These are phyloP conservation scores for Nesoenas mayeri DNA, from an alignment of 2,113 vertebrate genomes.

Conservation along the genomic window DNA sequence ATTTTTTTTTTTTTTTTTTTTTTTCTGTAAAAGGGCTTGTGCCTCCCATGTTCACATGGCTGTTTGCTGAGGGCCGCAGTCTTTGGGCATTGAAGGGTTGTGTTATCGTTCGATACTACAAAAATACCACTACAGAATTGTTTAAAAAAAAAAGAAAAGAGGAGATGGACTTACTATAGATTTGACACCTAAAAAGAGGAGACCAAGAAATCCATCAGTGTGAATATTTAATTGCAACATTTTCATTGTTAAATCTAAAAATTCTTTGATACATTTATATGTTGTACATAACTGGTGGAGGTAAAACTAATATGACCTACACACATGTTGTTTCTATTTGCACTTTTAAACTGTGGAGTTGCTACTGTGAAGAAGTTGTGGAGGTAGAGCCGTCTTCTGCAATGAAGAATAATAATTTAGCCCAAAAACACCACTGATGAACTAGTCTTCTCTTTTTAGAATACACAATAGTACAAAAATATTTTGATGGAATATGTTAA, in stretches of 20 bases:
- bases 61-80: slow-evolving; percentile 97
- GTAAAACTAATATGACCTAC: neutral
- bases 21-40: slow-evolving; percentile 81
- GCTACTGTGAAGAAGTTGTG: neutral
- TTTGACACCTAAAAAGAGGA: slow-evolving; percentile 74
- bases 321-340: neutral
- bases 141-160: slow-evolving; percentile 57
- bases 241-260: neutral
- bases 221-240: neutral
- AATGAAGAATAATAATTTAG: neutral
- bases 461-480: slow-evolving; percentile 65
- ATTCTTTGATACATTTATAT: neutral
- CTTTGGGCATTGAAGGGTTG: slow-evolving; percentile 97
- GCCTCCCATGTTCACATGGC: slow-evolving; percentile 84
- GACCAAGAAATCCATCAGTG: slow-evolving; percentile 52
- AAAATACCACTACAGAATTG: slow-evolving; percentile 69
- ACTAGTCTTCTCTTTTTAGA: slow-evolving; percentile 75
- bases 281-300: neutral
- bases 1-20: neutral
- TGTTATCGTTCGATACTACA: slow-evolving; percentile 81
- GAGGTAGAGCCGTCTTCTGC: neutral
- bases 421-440: slow-evolving; percentile 19
- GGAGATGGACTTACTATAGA: slow-evolving; percentile 63
- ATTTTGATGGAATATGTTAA: slow-evolving; percentile 57
- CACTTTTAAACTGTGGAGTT: neutral